Conservation (phyloP, 2,797 vertebrate genomes). For the Glyptemys insculpta region DNA sequence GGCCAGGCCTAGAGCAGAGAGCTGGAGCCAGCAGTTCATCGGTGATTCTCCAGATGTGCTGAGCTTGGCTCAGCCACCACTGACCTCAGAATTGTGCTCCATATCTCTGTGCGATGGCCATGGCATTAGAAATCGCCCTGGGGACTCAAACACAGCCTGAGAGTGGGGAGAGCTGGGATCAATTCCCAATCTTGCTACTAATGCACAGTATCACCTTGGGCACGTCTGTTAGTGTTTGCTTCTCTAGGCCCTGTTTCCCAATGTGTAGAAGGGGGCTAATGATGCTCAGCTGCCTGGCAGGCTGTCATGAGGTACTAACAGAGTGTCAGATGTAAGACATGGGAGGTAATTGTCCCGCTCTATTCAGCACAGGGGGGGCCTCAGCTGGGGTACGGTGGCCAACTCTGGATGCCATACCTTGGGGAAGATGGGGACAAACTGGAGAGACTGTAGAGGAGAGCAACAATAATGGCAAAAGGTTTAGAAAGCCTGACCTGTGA, state of each 20-base stretch:
- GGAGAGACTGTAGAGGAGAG: neutral
- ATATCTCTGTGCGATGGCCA: no score
- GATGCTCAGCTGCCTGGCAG: neutral
- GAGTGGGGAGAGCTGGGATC: neutral
- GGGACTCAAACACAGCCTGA: neutral
- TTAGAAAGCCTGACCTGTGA: neutral
- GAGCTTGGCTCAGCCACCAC: neutral
- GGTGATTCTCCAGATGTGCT: neutral
- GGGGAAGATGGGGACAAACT: neutral
- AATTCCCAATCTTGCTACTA: neutral
- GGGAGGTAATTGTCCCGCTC: neutral
- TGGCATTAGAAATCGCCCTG: neutral
- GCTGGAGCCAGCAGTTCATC: neutral
- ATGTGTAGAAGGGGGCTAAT: neutral
- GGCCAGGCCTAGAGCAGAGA: neutral
- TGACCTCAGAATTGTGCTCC: neutral
- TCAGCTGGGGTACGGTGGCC: neutral
- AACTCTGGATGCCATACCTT: neutral
- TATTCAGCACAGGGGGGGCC: neutral
- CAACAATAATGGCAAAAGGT: neutral
- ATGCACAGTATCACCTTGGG: neutral
- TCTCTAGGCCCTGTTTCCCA: neutral
- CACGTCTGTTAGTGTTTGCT: neutral
- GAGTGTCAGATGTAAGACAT: neutral
- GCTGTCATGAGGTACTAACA: neutral